These are phyloP conservation scores for Acropora yongei DNA, from an alignment of 64 coral and sea anemone species.

Conservation along the genomic window DNA sequence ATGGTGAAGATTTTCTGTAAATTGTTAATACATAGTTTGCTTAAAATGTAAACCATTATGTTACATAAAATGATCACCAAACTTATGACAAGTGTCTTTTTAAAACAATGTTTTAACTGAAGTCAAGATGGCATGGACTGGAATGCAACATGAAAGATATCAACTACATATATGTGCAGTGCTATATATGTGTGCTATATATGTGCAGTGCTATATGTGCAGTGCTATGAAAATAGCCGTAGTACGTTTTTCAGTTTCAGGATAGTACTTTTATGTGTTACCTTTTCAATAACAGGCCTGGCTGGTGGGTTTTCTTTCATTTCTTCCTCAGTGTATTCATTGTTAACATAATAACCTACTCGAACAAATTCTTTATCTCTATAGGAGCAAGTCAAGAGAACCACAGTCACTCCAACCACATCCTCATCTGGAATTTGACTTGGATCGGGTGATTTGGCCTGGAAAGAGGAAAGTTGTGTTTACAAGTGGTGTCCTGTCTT, in stretches of 20 bases:
- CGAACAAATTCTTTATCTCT: conserved; percentile 91
- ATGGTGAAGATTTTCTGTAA: too few species aligned
- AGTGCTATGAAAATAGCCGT: too few species aligned
- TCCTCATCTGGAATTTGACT: conserved; percentile 86
- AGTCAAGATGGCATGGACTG: too few species aligned
- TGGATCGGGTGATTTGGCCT: conserved; percentile 95
- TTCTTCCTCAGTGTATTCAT: conserved; percentile 93
- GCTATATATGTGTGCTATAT: too few species aligned
- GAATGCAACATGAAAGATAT: too few species aligned
- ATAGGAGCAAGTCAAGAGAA: conserved; percentile 93
- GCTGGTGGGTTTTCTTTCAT: conserved; percentile 96
- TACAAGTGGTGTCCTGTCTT: not conserved
- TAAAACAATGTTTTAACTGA: too few species aligned
- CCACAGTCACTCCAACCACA: conserved; percentile 91
- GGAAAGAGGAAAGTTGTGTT: not conserved
- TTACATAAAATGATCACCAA: too few species aligned
- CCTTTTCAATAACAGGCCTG: conserved; percentile 92
- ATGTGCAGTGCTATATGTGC: too few species aligned
- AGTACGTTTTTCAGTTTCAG: not conserved
- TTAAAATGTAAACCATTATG: too few species aligned
- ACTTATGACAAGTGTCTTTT: too few species aligned
- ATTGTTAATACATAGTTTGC: too few species aligned
- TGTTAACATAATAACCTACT: conserved; percentile 99
- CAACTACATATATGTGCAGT: too few species aligned
- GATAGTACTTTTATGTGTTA: conserved; percentile 19